Base-by-base conservation (phyloP, 35 echinoderm and acorn worm genomes). In the Holothuria glaberrima region DNA sequence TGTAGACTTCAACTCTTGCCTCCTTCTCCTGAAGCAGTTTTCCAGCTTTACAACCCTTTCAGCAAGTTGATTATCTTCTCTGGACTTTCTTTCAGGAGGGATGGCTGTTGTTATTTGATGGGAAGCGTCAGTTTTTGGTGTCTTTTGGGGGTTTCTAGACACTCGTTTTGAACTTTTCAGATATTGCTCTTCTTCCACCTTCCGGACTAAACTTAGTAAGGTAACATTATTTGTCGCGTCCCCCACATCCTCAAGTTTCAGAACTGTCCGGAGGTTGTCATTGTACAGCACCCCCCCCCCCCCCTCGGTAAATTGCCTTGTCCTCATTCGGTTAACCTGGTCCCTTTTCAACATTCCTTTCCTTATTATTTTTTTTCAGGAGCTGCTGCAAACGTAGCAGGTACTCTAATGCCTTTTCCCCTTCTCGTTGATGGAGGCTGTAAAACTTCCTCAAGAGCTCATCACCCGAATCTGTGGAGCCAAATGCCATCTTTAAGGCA, bases 401-500 rank as follows among this genome's bases (percentile, higher is more conserved):
- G 5, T 54, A 9, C 12, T 69, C 9, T 33, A 17, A 69, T 13
- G 66, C 7, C 22, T 69, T 69, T 18, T 69, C 7, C 66, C 66
- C 50, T 54, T 54, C 50, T 54, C 16, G 3, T 54, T 54, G 22
- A 27, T 69, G 66, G 66, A 78, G 32, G 45, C 74, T 78, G 35
- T 78, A 78, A 0, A 78, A 78, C 18, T 19, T 18, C 3, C 45
- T 78, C 0, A 88, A 25, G 9, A 86, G 59, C 41, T 92, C 70
- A 25, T 63, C 67, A 3, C 48, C 68, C 26, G 91, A 76, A 32
- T 63, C 27, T 24, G 91, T 87, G 20, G 34, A 54, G 9, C 91
- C 83, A 64, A 92, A 92, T 29, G 84, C 83, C 31, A 88, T 36
- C 27, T 86, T 81, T 20, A 92, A 75, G 28, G 64, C 60, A 16